Percentiles rank a stretch among this genome's conserved stretches.
phyloP scores from a whole-genome alignment of 2,888 invertebrate species.

The Endomychus coccineus region DNA sequence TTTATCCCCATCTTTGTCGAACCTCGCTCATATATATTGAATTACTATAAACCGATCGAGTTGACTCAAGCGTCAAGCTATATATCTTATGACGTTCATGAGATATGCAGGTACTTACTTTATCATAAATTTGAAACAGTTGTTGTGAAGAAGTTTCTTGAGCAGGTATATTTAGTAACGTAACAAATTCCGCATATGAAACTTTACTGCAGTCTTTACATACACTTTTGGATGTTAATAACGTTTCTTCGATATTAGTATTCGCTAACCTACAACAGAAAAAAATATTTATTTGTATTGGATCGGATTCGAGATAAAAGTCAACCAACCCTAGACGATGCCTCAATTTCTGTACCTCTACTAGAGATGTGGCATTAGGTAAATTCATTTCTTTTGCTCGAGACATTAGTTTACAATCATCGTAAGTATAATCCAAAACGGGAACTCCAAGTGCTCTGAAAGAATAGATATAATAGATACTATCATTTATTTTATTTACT shows the following conservation, averaged over 20 bases:
- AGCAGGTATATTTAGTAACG: slow-evolving; percentile 53
- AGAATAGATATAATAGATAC: slow-evolving; percentile 20
- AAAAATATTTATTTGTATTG: slow-evolving; percentile 5
- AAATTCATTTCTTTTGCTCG: slow-evolving; percentile 78
- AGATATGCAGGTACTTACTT: slow-evolving; percentile 44
- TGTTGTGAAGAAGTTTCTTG: slow-evolving; percentile 50
- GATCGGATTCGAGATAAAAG: slow-evolving; percentile 1
- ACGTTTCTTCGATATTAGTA: slow-evolving; percentile 49
- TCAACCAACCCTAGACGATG: slow-evolving; percentile 62
- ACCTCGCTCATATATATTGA: too few relatives aligned
- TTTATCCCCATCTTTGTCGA: too few relatives aligned
- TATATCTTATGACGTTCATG: too few relatives aligned
- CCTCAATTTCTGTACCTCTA: slow-evolving; percentile 75
- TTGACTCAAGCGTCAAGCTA: too few relatives aligned
- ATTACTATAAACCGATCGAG: too few relatives aligned
- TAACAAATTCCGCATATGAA: slow-evolving; percentile 52
- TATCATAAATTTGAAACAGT: slow-evolving; percentile 60
- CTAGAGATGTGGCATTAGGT: slow-evolving; percentile 63
- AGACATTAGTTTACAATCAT: slow-evolving; percentile 80
- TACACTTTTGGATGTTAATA: slow-evolving; percentile 39
- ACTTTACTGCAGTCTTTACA: slow-evolving; percentile 41
- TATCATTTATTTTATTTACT: slow-evolving; percentile 1
- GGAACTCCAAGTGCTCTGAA: slow-evolving; percentile 77
- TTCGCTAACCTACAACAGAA: slow-evolving; percentile 46
- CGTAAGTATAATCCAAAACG: slow-evolving; percentile 84